phyloP scores from a whole-genome alignment of 92 coral and sea anemone species.

The Montipora capitata region DNA sequence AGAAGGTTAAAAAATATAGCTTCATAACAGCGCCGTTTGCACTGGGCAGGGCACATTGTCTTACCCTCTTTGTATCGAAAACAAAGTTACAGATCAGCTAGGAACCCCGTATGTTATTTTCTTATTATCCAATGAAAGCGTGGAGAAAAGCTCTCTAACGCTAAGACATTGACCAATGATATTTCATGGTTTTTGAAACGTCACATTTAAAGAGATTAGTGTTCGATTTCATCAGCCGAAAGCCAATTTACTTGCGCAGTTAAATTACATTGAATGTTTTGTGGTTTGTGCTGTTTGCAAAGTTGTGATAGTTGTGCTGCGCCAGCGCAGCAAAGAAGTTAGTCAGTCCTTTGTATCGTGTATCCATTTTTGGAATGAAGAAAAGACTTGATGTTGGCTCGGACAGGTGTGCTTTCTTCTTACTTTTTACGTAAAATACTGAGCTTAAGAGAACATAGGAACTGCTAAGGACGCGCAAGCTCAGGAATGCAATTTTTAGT shows the following conservation, averaged over 20 bases:
- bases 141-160: neutral
- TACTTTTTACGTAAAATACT: neutral
- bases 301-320: neutral
- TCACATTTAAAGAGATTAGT: neutral
- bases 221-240: neutral
- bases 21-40: too few relatives aligned
- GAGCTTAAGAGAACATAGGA: neutral
- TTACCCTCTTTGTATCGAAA: neutral
- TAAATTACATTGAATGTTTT: constrained; percentile 4
- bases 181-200: neutral
- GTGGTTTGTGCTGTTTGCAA: neutral
- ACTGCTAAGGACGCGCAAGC: neutral
- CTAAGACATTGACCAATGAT: constrained; percentile 1
- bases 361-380: neutral
- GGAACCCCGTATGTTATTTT: neutral
- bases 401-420: constrained; percentile 8
- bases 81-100: neutral
- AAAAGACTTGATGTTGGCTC: neutral
- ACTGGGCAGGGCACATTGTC: neutral
- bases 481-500: neutral
- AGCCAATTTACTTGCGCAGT: constrained; percentile 2
- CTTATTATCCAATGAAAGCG: neutral
- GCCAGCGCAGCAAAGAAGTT: neutral
- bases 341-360: neutral
- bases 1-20: too few relatives aligned